Conservation (phyloP, 2,888 invertebrate species). For the Thereva nobilitata region DNA sequence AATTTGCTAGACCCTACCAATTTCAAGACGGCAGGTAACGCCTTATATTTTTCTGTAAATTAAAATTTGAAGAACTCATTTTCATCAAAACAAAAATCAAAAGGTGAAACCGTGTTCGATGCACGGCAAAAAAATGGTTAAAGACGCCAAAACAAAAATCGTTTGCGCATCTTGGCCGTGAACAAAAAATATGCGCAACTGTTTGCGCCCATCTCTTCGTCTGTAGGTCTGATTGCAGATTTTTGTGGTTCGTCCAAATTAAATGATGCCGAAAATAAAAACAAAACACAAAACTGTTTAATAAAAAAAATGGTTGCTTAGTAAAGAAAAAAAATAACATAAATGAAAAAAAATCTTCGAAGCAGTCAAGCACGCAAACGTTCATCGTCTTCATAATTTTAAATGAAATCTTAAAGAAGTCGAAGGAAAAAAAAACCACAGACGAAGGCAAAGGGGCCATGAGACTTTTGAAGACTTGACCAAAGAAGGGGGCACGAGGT, state of each 20-base stretch:
- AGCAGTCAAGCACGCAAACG: no score
- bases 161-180: constrained; percentile 3
- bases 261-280: constrained; percentile 25
- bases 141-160: constrained; percentile 1
- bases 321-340: constrained; percentile 1
- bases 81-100: constrained; percentile 12
- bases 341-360: background rate
- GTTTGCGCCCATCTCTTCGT: constrained; percentile 19
- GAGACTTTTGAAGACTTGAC: no score
- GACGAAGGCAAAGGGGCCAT: no score
- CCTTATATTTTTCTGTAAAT: constrained; percentile 28
- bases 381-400: no score
- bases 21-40: constrained; percentile 20
- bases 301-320: constrained; percentile 7
- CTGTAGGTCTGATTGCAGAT: constrained; percentile 29
- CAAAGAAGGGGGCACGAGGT: no score
- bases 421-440: no score
- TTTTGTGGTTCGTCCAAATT: constrained; percentile 33
- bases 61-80: constrained; percentile 27
- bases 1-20: background rate
- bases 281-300: constrained; percentile 1
- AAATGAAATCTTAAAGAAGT: no score
- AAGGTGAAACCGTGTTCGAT: background rate
- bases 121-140: constrained; percentile 11
- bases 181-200: constrained; percentile 31